A percentile compares a stretch with the other conserved stretches of the same genome.
phyloP scores from a whole-genome alignment of 2,113 vertebrate species.

The Myanophis thanlyinensis region DNA sequence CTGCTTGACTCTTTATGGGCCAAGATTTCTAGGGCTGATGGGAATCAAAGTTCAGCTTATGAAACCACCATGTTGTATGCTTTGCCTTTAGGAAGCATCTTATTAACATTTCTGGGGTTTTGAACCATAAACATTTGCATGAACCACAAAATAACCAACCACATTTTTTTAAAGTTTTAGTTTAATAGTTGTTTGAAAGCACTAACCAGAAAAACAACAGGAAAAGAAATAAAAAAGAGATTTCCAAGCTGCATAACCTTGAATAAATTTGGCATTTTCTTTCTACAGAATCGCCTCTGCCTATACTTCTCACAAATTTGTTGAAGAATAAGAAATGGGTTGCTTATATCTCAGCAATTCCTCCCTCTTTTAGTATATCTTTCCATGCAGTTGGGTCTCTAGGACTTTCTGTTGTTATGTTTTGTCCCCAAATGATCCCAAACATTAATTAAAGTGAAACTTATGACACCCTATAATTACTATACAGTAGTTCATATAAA shows the following conservation, averaged over 20 bases:
- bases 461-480: slow-evolving; percentile 18
- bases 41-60: not conserved
- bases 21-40: not conserved
- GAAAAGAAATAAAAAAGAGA: not conserved
- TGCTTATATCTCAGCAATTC: not conserved
- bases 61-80: not conserved
- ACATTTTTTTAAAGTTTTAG: not conserved
- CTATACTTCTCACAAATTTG: not conserved
- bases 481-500: not conserved
- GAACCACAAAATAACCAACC: not conserved
- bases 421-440: slow-evolving; percentile 16
- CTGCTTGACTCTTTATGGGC: not conserved
- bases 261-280: not conserved
- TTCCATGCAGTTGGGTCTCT: not conserved
- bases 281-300: not conserved
- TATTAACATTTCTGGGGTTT: not conserved
- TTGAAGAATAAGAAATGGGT: not conserved
- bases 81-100: not conserved
- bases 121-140: not conserved
- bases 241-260: not conserved
- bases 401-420: slow-evolving; percentile 36
- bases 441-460: slow-evolving; percentile 20
- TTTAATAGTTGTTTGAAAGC: not conserved
- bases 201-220: not conserved
- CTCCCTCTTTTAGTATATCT: not conserved